Evolutionary conservation across 1,140 invertebrate species (phyloP).

Genomic region (Triops cancriformis): DNA sequence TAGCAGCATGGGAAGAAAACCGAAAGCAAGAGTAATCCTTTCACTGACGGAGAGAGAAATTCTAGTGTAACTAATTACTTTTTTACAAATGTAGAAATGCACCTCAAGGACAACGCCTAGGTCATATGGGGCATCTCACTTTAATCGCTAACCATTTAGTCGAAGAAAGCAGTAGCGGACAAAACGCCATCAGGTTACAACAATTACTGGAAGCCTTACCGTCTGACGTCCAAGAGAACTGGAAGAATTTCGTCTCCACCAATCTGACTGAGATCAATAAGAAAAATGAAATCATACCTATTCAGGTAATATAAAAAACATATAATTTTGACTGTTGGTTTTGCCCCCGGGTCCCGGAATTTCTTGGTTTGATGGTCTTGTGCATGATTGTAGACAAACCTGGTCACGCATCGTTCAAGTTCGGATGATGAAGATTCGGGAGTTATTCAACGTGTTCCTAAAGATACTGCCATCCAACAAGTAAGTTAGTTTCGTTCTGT

Average conservation of each 20-base stretch:
- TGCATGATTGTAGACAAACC: slow-evolving; percentile 17
- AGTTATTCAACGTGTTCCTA: slow-evolving; percentile 45
- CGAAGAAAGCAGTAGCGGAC: slow-evolving; percentile 40
- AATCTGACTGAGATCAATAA: slow-evolving; percentile 53
- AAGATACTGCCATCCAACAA: slow-evolving; percentile 49
- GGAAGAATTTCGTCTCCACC: slow-evolving; percentile 51
- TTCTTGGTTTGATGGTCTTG: neutral
- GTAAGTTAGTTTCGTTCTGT: slow-evolving; percentile 37
- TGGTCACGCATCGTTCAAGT: slow-evolving; percentile 38
- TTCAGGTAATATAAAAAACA: slow-evolving; percentile 29
- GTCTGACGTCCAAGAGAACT: slow-evolving; percentile 46
- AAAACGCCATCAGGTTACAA: slow-evolving; percentile 40
- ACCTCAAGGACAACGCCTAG: slow-evolving; percentile 48
- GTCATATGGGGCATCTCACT: slow-evolving; percentile 69
- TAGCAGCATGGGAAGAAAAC: slow-evolving; percentile 58
- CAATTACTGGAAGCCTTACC: slow-evolving; percentile 42
- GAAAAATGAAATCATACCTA: slow-evolving; percentile 46
- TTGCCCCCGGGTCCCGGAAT: neutral
- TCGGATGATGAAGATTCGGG: slow-evolving; percentile 49
- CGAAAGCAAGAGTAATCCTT: slow-evolving; percentile 43
- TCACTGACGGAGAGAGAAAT: neutral
- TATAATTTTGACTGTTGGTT: neutral
- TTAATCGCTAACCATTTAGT: slow-evolving; percentile 59
- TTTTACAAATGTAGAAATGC: slow-evolving; percentile 36
- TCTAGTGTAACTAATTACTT: neutral